Evolutionary conservation across 2,113 vertebrate species (phyloP).

Genomic region (Oncorhynchus clarkii): DNA sequence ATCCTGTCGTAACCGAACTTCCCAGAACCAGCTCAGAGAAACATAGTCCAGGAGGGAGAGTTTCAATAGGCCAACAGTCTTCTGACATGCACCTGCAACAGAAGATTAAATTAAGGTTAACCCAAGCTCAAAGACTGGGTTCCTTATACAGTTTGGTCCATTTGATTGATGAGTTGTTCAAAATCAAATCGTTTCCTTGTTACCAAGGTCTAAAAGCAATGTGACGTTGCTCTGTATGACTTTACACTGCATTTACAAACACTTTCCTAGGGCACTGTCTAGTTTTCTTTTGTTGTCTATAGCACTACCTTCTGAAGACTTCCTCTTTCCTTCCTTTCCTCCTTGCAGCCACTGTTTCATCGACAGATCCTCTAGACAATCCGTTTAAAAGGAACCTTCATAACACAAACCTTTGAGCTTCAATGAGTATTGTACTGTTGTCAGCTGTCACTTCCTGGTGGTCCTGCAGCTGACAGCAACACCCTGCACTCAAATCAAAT

Average conservation of each 20-base stretch:
- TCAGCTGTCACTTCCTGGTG: conserved; percentile 70
- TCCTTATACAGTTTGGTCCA: too few species aligned
- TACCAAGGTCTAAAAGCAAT: too few species aligned
- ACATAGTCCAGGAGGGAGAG: background rate
- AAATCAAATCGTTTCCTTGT: too few species aligned
- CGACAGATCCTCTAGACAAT: conserved; percentile 40
- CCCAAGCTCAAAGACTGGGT: too few species aligned
- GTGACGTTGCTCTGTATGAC: too few species aligned
- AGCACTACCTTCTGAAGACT: background rate
- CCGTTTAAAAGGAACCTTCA: conserved; percentile 55
- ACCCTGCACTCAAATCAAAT: conserved; percentile 50
- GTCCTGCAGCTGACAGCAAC: conserved; percentile 58
- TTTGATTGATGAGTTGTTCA: too few species aligned
- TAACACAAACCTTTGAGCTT: conserved; percentile 39
- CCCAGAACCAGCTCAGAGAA: conserved; percentile 29
- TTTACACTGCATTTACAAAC: too few species aligned
- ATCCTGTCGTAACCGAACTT: conserved; percentile 77
- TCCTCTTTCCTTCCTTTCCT: conserved; percentile 11
- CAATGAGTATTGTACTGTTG: conserved; percentile 57
- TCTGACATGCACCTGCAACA: too few species aligned
- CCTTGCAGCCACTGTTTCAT: conserved; percentile 32
- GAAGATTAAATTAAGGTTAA: too few species aligned
- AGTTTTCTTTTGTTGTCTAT: background rate
- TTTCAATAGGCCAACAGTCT: too few species aligned
- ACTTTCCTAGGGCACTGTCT: background rate